Evolutionary conservation across 2,113 vertebrate species (phyloP).

Genomic region (Noturus placidus): DNA sequence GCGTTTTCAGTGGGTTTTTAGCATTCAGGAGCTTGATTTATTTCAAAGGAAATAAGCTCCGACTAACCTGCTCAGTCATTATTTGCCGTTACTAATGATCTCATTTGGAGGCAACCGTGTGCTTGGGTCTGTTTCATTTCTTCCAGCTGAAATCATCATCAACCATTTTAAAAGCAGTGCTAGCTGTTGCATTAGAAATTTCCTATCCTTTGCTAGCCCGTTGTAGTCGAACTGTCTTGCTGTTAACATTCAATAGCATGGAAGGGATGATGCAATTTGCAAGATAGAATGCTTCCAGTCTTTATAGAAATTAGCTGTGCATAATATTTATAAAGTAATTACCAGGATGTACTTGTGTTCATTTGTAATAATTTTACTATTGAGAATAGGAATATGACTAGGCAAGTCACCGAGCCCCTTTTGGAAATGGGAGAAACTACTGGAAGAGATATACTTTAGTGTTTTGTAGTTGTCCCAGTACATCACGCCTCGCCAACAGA

Average conservation of each 20-base stretch:
- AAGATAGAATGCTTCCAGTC: not conserved
- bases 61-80: conserved; percentile 58
- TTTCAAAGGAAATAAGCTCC: conserved; percentile 58
- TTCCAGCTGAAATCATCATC: conserved; percentile 51
- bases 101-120: conserved; percentile 52
- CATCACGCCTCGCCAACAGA: not conserved
- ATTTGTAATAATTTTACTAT: conserved; percentile 21
- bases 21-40: conserved; percentile 52
- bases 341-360: not conserved
- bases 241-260: not conserved
- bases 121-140: conserved; percentile 47
- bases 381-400: not conserved
- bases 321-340: not conserved
- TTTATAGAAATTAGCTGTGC: not conserved
- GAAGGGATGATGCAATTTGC: not conserved
- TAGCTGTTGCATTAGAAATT: conserved; percentile 29
- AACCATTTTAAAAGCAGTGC: conserved; percentile 41
- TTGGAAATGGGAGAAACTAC: not conserved
- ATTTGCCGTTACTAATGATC: conserved; percentile 60
- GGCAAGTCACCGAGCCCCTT: not conserved
- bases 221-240: not conserved
- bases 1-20: conserved; percentile 37
- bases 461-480: not conserved
- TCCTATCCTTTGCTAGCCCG: conserved; percentile 19
- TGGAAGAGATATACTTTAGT: not conserved